Percentiles rank a stretch among this genome's conserved stretches.
phyloP scores from a whole-genome alignment of 2,113 vertebrate species.

The Chiloscyllium plagiosum region DNA sequence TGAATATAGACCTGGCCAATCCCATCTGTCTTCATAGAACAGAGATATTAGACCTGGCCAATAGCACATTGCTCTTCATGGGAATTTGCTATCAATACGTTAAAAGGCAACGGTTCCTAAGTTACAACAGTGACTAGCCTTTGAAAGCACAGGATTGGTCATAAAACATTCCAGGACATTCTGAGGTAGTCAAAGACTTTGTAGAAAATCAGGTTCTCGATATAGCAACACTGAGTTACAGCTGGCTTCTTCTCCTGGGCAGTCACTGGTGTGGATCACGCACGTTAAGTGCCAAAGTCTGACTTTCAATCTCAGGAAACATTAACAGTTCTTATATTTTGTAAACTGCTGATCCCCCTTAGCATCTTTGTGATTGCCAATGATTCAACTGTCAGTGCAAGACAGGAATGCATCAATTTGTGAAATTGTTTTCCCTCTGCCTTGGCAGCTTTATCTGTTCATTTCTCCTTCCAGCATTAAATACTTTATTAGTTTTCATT shows the following conservation, averaged over 20 bases:
- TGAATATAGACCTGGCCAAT: too few relatives aligned
- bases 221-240: not conserved
- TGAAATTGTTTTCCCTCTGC: not conserved
- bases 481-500: conserved; percentile 15
- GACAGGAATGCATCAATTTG: not conserved
- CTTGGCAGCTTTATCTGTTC: not conserved
- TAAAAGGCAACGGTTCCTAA: not conserved
- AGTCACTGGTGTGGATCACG: too few relatives aligned
- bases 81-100: not conserved
- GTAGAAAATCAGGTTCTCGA: not conserved
- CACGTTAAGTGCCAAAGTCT: not conserved
- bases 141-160: not conserved
- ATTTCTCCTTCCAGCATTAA: not conserved
- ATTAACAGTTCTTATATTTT: not conserved
- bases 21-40: too few relatives aligned
- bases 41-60: too few relatives aligned
- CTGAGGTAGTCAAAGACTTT: not conserved
- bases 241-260: not conserved
- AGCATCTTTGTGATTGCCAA: conserved; percentile 1
- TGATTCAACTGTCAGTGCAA: not conserved
- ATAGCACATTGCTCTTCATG: too few relatives aligned
- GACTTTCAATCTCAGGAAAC: not conserved
- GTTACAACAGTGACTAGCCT: not conserved
- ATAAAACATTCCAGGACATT: not conserved
- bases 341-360: not conserved